A percentile compares a stretch with the other conserved stretches of the same genome.
Evolutionary conservation across 2,113 vertebrate genomes (phyloP).

Genomic region (Neogale vison): DNA sequence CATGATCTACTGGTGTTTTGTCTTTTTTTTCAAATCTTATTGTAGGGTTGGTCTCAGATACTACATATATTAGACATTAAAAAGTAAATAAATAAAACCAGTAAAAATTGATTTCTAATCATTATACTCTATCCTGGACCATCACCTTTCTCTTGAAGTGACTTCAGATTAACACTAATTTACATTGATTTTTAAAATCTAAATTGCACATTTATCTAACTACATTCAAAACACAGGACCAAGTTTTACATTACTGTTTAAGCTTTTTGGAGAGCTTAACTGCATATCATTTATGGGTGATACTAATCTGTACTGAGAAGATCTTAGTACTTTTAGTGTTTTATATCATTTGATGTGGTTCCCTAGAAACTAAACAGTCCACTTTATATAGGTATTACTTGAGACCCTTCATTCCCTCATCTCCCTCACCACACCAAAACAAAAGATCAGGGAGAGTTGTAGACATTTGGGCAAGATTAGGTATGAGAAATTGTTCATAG

Average conservation of each 20-base stretch:
- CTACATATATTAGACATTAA: constrained; percentile 49
- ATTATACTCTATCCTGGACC: constrained; percentile 63
- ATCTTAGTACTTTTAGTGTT: constrained; percentile 10
- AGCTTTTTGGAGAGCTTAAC: constrained; percentile 32
- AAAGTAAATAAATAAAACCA: constrained; percentile 51
- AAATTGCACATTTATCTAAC: constrained; percentile 61
- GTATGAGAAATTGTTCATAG: not conserved
- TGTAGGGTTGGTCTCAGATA: constrained; percentile 59
- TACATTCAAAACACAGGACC: constrained; percentile 54
- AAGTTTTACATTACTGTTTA: constrained; percentile 46
- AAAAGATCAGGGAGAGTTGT: not conserved
- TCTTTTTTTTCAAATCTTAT: constrained; percentile 42
- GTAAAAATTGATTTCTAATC: constrained; percentile 76
- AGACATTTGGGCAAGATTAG: not conserved
- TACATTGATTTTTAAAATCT: constrained; percentile 71
- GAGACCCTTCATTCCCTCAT: not conserved
- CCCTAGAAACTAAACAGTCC: not conserved
- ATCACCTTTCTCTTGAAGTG: constrained; percentile 69
- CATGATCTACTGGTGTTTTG: constrained; percentile 5
- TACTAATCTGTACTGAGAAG: not conserved
- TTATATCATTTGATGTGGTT: not conserved
- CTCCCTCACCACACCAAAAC: not conserved
- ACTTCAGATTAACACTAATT: constrained; percentile 78
- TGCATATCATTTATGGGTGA: not conserved
- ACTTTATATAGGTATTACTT: not conserved